These are phyloP conservation scores for Coregonus suidteri DNA, from an alignment of 2,797 vertebrate species.

Conservation along the genomic window DNA sequence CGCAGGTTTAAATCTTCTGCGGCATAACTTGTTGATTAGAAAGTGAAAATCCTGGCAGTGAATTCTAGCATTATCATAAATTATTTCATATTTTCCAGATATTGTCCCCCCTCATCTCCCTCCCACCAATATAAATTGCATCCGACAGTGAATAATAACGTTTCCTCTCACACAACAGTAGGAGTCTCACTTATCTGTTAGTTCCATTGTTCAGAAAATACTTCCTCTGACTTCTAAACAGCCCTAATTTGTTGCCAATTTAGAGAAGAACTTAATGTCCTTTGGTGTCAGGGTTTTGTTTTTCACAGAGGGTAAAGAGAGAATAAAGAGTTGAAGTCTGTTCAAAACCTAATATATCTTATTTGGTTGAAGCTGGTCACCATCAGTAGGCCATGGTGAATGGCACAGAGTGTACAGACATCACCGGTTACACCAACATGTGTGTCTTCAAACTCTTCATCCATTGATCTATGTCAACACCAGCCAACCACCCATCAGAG, in stretches of 20 bases:
- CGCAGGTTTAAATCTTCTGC: conserved; percentile 55
- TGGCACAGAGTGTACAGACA: background rate
- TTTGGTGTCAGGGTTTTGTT: background rate
- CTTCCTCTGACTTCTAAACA: conserved; percentile 63
- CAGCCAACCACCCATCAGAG: conserved; percentile 27
- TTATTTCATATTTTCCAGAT: conserved; percentile 47
- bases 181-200: conserved; percentile 63
- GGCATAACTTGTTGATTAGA: conserved; percentile 62
- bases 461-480: conserved; percentile 50
- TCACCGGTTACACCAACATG: background rate
- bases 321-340: background rate
- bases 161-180: conserved; percentile 63
- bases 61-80: conserved; percentile 52
- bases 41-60: conserved; percentile 50
- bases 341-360: background rate
- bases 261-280: background rate
- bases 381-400: background rate
- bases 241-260: conserved; percentile 38
- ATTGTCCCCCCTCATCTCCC: conserved; percentile 45
- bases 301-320: background rate
- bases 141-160: conserved; percentile 71
- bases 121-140: conserved; percentile 74
- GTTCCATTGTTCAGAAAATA: conserved; percentile 61
- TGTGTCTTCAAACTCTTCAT: background rate
- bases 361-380: background rate